These are phyloP conservation scores for Chlorospingus flavigularis DNA, from an alignment of 2,797 vertebrate species.

Conservation along the genomic window DNA sequence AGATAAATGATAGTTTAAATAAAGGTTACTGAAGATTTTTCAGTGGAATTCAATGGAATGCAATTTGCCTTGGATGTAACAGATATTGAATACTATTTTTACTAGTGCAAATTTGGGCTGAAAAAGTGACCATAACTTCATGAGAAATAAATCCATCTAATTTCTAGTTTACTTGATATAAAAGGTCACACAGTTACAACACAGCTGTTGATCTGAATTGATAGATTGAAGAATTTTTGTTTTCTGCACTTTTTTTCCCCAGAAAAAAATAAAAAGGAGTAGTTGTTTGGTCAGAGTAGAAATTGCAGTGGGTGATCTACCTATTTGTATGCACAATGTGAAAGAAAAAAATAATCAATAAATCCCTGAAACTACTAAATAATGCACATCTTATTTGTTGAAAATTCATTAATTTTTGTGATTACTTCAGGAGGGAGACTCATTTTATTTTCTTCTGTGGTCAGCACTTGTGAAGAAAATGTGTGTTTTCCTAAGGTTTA, in stretches of 20 bases:
- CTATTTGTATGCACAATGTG: neutral
- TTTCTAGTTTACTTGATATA: neutral
- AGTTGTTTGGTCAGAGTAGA: neutral
- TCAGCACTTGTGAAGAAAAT: neutral
- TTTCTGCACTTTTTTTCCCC: accelerated
- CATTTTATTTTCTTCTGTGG: neutral
- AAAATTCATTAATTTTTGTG: neutral
- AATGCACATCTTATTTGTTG: neutral
- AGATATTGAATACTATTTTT: neutral
- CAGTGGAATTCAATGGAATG: neutral
- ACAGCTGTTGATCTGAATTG: neutral
- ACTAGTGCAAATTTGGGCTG: neutral
- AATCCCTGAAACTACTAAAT: neutral
- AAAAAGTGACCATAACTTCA: neutral
- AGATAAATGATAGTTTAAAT: neutral
- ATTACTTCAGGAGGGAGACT: neutral
- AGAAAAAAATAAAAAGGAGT: neutral
- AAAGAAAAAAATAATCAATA: neutral
- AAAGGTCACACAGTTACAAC: neutral
- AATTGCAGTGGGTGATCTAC: neutral
- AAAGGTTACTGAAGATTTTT: neutral
- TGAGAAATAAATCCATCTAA: neutral
- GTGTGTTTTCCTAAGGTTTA: neutral
- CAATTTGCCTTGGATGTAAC: neutral
- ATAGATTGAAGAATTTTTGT: neutral